Percentiles rank a stretch among this genome's conserved stretches.
These are phyloP conservation scores for Heteromormyrus szaboi DNA, from an alignment of 2,797 vertebrate genomes.

Conservation along the genomic window DNA sequence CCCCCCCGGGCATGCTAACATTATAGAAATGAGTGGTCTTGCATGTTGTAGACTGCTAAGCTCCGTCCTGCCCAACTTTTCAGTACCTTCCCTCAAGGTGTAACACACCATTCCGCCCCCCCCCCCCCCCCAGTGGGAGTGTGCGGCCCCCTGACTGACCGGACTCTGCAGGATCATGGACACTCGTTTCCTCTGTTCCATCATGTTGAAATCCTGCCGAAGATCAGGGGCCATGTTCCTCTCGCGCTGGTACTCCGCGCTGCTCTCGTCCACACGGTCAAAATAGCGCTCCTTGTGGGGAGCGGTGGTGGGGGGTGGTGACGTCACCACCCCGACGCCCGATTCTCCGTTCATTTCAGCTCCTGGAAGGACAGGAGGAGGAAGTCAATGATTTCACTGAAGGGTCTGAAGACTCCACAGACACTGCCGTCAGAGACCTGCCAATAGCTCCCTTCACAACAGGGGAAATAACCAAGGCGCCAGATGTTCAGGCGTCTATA, in stretches of 20 bases:
- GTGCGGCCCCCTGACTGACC: constrained; percentile 57
- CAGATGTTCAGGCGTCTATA: not conserved
- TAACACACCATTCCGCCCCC: not conserved
- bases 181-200: constrained; percentile 96
- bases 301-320: constrained; percentile 84
- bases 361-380: constrained; percentile 38
- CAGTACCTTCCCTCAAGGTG: not conserved
- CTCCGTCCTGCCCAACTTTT: not conserved
- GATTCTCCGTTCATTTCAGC: constrained; percentile 88
- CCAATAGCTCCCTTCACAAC: not conserved
- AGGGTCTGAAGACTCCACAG: not conserved
- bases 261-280: constrained; percentile 93
- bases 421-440: not conserved
- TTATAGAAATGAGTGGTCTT: not conserved
- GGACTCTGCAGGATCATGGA: constrained; percentile 99
- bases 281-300: constrained; percentile 98
- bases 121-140: not conserved
- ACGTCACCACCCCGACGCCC: constrained; percentile 88
- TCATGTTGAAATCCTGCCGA: constrained; percentile 98
- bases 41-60: not conserved
- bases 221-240: constrained; percentile 97
- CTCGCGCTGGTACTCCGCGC: constrained; percentile 87
- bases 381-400: not conserved
- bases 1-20: not conserved
- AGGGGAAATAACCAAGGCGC: not conserved